Evolutionary conservation across 2,797 vertebrate species (phyloP), one percentile per base, ranked within the genome.

Genomic region (Acrossocheilus fasciatus): DNA sequence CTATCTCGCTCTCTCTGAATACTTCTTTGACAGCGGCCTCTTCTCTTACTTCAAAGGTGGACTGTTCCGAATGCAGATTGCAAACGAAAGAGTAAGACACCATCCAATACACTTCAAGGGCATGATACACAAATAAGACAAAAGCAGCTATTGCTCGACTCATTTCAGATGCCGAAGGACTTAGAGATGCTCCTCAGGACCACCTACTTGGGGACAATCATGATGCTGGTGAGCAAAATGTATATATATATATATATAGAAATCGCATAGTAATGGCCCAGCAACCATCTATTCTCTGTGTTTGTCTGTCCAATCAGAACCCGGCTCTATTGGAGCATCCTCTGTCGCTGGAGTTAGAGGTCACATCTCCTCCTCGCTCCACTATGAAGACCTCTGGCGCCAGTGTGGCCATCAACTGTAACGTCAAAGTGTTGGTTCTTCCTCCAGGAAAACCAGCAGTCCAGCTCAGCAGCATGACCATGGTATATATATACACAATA

Each of bases 11-110:
- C 95, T 99, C 82, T 99, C 98, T 0, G 98, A 99, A 91, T 98
- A 96, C 91, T 99, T 99, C 94, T 99, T 99, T 0, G 97, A 99
- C 91, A 98, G 98, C 0, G 98, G 97, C 26, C 94, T 99, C 95
- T 96, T 95, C 0, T 92, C 97, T 0, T 99, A 99, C 92, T 98
- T 95, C 94, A 95, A 78, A 82, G 97, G 96, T 0, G 96, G 95
- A 0, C 91, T 96, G 30, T 96, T 99, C 90, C 91, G 92, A 89
- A 95, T 96, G 86, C 89, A 96, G 50, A 94, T 99, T 1, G 86
- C 93, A 10, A 96, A 97, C 0, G 96, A 97, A 85, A 95, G 96
- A 95, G 98, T 99, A 66, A 90, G 88, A 85, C 2, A 0, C 23
- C 18, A 34, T 73, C 6, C 4, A 23, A 26, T 18, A 15, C 23